These are phyloP conservation scores for Athalia cordata DNA, from an alignment of 2,888 invertebrate genomes.

Conservation along the genomic window DNA sequence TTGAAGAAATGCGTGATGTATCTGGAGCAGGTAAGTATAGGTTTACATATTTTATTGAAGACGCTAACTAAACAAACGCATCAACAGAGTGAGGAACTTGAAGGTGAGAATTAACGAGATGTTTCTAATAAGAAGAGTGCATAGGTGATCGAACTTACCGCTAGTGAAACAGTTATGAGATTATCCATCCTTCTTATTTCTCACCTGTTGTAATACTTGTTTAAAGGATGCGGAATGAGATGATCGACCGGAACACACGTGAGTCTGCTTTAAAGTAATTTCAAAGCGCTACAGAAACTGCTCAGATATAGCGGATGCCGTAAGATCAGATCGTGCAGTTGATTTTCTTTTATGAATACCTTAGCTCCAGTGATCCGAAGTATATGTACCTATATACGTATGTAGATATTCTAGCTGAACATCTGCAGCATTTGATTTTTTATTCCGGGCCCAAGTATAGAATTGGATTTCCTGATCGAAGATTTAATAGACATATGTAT, in stretches of 20 bases:
- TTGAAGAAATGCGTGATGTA: not conserved
- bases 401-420: not conserved
- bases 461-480: not conserved
- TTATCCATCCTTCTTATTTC: constrained; percentile 39
- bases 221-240: constrained; percentile 13
- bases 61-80: constrained; percentile 4
- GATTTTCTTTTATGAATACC: constrained; percentile 11
- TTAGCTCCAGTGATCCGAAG: not conserved
- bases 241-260: constrained; percentile 32
- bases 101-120: constrained; percentile 64
- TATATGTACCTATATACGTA: not conserved
- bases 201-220: constrained; percentile 33
- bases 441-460: not conserved
- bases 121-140: constrained; percentile 69
- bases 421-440: constrained; percentile 4
- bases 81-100: constrained; percentile 3
- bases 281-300: constrained; percentile 17
- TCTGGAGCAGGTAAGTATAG: not conserved
- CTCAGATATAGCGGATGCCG: not conserved
- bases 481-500: too few species aligned
- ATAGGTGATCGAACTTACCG: constrained; percentile 66
- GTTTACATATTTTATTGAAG: too few species aligned
- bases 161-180: constrained; percentile 70
- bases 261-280: constrained; percentile 28
- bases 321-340: not conserved